Evolutionary conservation across 2,888 invertebrate genomes (phyloP).

Genomic region (Pemphredon lugubris): DNA sequence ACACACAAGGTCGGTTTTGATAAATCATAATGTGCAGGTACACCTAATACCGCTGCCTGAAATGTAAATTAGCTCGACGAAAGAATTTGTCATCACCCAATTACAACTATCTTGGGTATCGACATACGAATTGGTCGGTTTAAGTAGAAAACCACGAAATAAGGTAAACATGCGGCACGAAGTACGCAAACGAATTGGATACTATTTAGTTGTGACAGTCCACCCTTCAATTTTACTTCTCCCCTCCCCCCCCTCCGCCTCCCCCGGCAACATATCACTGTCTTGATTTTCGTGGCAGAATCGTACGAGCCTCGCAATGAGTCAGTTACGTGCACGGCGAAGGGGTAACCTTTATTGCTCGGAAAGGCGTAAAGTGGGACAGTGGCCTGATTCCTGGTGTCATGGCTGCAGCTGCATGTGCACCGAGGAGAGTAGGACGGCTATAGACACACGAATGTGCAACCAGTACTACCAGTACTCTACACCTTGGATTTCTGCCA

Average conservation of each 20-base stretch:
- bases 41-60: too few species aligned
- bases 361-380: constrained; percentile 77
- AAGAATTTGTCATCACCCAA: too few species aligned
- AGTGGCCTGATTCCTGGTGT: constrained; percentile 78
- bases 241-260: too few species aligned
- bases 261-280: constrained; percentile 5
- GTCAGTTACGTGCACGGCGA: constrained; percentile 55
- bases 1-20: too few species aligned
- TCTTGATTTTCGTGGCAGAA: constrained; percentile 43
- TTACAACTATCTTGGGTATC: too few species aligned
- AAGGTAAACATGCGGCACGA: background rate
- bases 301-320: constrained; percentile 52
- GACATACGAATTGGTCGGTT: too few species aligned
- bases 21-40: too few species aligned
- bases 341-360: constrained; percentile 70
- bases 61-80: too few species aligned
- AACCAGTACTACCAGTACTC: constrained; percentile 50
- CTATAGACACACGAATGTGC: constrained; percentile 60
- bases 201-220: too few species aligned
- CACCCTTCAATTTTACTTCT: background rate
- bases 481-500: constrained; percentile 65
- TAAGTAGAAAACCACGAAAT: too few species aligned
- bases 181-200: too few species aligned
- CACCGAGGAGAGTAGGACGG: constrained; percentile 62
- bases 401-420: constrained; percentile 75